Evolutionary conservation across 2,113 vertebrate genomes (phyloP), one percentile per base, ranked within the genome.

Genomic region (Phrynocephalus versicolor): DNA sequence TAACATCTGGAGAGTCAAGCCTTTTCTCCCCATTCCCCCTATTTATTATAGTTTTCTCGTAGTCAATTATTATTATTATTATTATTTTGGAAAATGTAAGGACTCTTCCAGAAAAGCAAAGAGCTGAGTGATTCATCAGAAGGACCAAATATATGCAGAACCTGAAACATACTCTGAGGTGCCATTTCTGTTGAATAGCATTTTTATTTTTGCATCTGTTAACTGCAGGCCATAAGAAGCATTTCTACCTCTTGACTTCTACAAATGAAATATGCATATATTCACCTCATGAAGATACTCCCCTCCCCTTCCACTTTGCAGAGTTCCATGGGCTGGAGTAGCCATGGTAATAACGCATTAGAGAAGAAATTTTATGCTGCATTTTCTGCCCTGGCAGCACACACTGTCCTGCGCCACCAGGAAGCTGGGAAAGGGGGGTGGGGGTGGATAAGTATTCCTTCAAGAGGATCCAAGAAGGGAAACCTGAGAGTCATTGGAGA

Each of bases 391-490:
- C 41, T 86, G 39, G 60, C 78, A 74, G 78, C 58, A 81, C 70
- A 81, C 9, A 37, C n/a, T 6, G 37, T 51, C 81, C 67, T 79
- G 12, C 12, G 27, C 67, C 51, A 72, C 19, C 21, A 33, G 39
- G 7, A 18, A 39, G n/a, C 6, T 65, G 37, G 60, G 41, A 10
- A 12, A 39, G n/a, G 58, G 57, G 84, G 62, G 82, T 76, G 64
- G 55, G 15, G n/a, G 58, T 37, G 84, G 62, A 86, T 76, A 64
- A 65, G 15, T 83, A 83, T 78, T 82, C 37, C 55, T 78, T 77
- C 73, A 77, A 78, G 75, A 71, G 45, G 81, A 39, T 81, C 41
- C 58, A 64, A 60, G n/a, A n/a, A 83, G 69, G 85, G 79, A 76
- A 87, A 82, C 35, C 51, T 60, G 51, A 87, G 72, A 12, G 64